These are phyloP conservation scores for Saccostrea glomerata DNA, from an alignment of 1,140 invertebrate genomes.

Conservation along the genomic window DNA sequence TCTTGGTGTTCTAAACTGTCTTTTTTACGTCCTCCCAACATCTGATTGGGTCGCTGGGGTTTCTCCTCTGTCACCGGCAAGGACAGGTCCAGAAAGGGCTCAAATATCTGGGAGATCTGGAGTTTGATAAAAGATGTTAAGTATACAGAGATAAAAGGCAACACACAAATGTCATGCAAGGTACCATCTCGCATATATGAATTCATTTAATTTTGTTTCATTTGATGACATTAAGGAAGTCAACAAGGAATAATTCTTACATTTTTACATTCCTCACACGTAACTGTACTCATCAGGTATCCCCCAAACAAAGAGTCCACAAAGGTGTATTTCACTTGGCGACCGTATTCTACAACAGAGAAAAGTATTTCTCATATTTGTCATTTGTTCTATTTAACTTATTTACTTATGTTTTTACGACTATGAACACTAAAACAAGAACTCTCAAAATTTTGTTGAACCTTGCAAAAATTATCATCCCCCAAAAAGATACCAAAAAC, in stretches of 20 bases:
- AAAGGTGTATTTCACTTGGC: conserved; percentile 87
- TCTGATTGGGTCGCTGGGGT: conserved; percentile 70
- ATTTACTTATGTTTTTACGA: no score
- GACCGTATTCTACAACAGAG: conserved; percentile 84
- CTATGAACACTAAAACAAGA: no score
- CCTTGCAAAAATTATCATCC: no score
- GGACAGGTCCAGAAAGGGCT: conserved; percentile 96
- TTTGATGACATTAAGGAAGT: background rate
- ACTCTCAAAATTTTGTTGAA: no score
- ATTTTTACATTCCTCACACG: conserved; percentile 91
- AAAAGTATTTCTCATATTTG: background rate
- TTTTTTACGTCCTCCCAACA: conserved; percentile 62
- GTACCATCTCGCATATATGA: no score
- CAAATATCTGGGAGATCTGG: conserved; percentile 90
- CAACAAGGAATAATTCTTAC: conserved; percentile 66
- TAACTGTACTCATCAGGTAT: conserved; percentile 91
- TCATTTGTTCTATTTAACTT: no score
- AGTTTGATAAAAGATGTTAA: conserved; percentile 48
- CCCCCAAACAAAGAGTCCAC: conserved; percentile 94
- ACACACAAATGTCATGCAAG: no score
- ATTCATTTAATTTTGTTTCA: no score
- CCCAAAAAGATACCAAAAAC: no score
- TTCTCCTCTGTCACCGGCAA: conserved; percentile 88
- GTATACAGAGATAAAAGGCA: no score
- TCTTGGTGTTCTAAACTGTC: conserved; percentile 58